Evolutionary conservation across 1,140 invertebrate species (phyloP), one percentile per base, ranked within the genome.

Genomic region (Drosophila baimaii): DNA sequence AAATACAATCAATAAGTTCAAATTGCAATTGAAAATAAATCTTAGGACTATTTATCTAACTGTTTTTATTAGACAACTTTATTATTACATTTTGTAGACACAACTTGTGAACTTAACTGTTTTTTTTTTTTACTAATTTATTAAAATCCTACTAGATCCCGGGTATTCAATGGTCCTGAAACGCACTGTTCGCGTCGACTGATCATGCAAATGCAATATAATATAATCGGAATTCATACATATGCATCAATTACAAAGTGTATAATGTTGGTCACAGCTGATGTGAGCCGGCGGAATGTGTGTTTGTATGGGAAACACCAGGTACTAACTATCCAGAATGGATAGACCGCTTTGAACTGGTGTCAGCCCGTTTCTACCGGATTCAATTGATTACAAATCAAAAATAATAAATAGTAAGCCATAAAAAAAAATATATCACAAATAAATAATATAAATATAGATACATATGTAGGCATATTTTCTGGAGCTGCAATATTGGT

Each of bases 341-440:
- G 4, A 19, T 10, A 70, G 25, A 71, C 65, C 41, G 66, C 79
- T 62, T 71, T 49, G 41, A 82, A 64, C 74, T 62, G 70, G 59
- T 79, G 54, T 43, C 62, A 65, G 78, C 76, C 80, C 64, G 80
- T 79, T 79, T 46, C 41, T 37, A 65, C 39, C 39, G 17, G 55
- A 23, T 47, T 57, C 13, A 3, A 33, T 21, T 15, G 49, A 52
- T 33, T 33, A 7, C 8, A 21, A 52, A 33, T 52, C 2, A 0
- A 5, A 33, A 5, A 27, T n/a, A n/a, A n/a, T n/a, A n/a, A n/a
- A n/a, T n/a, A n/a, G n/a, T n/a, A n/a, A n/a, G n/a, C n/a, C n/a
- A n/a, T n/a, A n/a, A n/a, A n/a, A n/a, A n/a, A n/a, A n/a, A n/a
- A n/a, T n/a, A n/a, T n/a, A n/a, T n/a, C n/a, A n/a, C n/a, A n/a